These are phyloP conservation scores for Alosa alosa DNA, from an alignment of 2,113 vertebrate genomes.

Conservation along the genomic window DNA sequence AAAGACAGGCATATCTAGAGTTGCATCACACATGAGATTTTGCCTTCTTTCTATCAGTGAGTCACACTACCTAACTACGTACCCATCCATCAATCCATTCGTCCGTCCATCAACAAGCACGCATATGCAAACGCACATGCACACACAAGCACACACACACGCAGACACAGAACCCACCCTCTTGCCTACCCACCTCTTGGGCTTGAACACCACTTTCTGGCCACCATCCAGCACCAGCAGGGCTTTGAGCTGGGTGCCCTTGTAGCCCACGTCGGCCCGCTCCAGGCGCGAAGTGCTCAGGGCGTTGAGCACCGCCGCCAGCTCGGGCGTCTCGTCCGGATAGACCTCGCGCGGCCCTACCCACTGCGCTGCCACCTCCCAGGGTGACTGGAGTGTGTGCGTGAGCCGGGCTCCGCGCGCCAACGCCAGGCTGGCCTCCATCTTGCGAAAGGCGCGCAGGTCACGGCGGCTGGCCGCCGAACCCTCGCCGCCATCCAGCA, in stretches of 20 bases:
- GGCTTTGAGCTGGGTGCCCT: slow-evolving; percentile 96
- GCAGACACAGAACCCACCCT: not conserved
- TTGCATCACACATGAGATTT: not conserved
- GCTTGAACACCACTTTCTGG: slow-evolving; percentile 98
- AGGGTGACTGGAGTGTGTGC: slow-evolving; percentile 93
- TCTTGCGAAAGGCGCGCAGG: slow-evolving; percentile 89
- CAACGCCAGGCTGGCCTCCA: slow-evolving; percentile 84
- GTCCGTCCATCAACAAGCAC: not conserved
- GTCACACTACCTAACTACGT: not conserved
- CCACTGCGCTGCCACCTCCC: slow-evolving; percentile 98
- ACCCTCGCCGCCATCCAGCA: slow-evolving; percentile 93
- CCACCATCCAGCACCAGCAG: slow-evolving; percentile 92
- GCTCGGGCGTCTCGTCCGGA: slow-evolving; percentile 93
- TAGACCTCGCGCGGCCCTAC: slow-evolving; percentile 96
- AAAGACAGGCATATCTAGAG: too few relatives aligned
- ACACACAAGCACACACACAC: not conserved
- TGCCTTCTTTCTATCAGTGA: not conserved
- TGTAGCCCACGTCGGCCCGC: slow-evolving; percentile 94
- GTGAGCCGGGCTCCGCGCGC: slow-evolving; percentile 84
- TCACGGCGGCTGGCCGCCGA: slow-evolving; percentile 90
- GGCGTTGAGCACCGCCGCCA: slow-evolving; percentile 88
- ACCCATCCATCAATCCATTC: too few relatives aligned
- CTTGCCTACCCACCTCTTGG: slow-evolving; percentile 85
- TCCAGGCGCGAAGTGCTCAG: slow-evolving; percentile 85
- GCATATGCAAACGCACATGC: not conserved